Conservation (phyloP, 1,140 invertebrate genomes). For the Ooceraea biroi region DNA sequence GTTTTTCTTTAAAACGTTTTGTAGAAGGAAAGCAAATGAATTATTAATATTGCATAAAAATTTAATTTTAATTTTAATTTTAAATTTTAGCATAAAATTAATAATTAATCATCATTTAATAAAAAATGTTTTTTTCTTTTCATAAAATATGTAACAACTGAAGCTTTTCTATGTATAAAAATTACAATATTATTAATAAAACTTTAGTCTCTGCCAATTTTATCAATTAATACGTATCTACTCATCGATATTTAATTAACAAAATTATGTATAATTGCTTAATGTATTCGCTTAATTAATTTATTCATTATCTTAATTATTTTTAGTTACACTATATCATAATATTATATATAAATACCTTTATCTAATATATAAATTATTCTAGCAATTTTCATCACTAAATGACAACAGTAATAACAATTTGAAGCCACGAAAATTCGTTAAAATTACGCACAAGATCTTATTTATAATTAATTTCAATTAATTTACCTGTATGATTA, state of each 20-base stretch:
- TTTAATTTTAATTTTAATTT: constrained; percentile 10
- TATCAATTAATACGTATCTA: background rate
- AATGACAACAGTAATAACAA: background rate
- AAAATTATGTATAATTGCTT: no score
- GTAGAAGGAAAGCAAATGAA: no score
- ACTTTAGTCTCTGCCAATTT: background rate
- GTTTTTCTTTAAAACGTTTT: no score
- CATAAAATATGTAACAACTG: background rate
- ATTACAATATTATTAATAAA: background rate
- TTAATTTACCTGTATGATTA: constrained; percentile 9
- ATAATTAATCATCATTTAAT: no score
- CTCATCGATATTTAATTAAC: background rate
- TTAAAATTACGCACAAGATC: background rate
- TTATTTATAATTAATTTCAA: background rate
- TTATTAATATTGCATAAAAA: background rate
- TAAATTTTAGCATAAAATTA: no score
- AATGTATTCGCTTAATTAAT: no score
- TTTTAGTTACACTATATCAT: background rate
- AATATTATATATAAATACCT: background rate
- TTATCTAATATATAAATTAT: no score
- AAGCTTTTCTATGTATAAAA: background rate
- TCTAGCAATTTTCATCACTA: no score
- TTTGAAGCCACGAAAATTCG: background rate
- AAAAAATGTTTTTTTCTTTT: no score
- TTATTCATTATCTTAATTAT: no score